Percentiles rank a stretch among this genome's conserved stretches.
phyloP scores from a whole-genome alignment of 2,888 invertebrate species.

The Epistrophella euchroma region DNA sequence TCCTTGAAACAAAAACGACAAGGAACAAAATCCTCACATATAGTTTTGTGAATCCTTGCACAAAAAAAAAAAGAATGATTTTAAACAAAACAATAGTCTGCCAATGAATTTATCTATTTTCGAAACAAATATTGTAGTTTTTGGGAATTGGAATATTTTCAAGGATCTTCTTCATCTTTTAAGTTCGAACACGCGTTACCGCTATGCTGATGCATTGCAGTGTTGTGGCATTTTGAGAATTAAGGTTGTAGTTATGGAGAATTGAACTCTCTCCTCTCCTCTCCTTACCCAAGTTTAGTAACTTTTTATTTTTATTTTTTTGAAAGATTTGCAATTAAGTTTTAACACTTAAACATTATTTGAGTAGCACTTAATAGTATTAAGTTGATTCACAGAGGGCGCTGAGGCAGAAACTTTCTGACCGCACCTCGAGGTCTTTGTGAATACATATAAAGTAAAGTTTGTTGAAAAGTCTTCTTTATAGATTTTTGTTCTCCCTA shows the following conservation, averaged over 20 bases:
- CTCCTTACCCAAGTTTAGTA: constrained; percentile 26
- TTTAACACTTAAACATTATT: constrained; percentile 73
- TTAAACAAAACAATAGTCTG: constrained; percentile 43
- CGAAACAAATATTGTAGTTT: constrained; percentile 42
- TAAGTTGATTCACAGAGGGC: constrained; percentile 62
- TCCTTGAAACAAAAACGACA: neutral
- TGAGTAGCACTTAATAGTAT: constrained; percentile 70
- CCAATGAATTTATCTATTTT: constrained; percentile 54
- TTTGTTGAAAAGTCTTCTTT: constrained; percentile 68
- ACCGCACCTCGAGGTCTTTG: constrained; percentile 71
- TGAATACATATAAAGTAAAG: constrained; percentile 70
- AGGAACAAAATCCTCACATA: constrained; percentile 22
- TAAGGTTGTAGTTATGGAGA: neutral
- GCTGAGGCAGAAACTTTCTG: constrained; percentile 61
- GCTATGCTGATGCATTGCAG: constrained; percentile 6
- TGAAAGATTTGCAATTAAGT: constrained; percentile 70
- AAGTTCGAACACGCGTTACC: constrained; percentile 38
- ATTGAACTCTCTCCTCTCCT: constrained; percentile 19
- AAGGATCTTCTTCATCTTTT: constrained; percentile 27
- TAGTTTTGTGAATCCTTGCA: constrained; percentile 16
- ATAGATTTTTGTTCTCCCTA: constrained; percentile 29
- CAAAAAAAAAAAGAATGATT: constrained; percentile 10
- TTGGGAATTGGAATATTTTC: constrained; percentile 5
- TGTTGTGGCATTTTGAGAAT: constrained; percentile 13
- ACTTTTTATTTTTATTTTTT: constrained; percentile 10